phyloP scores from a whole-genome alignment of 2,113 vertebrate species.

The Litocranius walleri region DNA sequence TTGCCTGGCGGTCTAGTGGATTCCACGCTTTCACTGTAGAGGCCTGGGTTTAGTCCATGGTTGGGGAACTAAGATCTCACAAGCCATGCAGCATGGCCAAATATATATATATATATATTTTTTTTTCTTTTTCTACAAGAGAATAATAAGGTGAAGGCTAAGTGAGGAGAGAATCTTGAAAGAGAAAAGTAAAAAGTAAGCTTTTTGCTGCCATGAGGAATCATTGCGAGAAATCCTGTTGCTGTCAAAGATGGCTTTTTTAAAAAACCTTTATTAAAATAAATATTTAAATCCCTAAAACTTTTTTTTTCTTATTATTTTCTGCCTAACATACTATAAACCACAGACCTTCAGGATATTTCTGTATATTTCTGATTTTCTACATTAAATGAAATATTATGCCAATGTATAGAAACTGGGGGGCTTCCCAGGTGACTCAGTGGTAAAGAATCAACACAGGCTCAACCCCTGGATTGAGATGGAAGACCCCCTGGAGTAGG shows the following conservation, averaged over 20 bases:
- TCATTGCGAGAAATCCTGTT: neutral
- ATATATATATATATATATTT: neutral
- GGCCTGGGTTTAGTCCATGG: neutral
- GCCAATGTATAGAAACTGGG: neutral
- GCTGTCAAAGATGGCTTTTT: neutral
- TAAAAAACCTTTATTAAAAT: neutral
- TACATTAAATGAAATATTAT: neutral
- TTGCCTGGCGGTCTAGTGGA: neutral
- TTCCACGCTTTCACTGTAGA: neutral
- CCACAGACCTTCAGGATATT: neutral
- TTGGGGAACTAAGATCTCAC: neutral
- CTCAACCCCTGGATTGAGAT: neutral
- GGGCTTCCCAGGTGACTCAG: neutral
- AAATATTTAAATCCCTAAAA: neutral
- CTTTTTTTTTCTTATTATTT: neutral
- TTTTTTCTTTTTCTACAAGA: neutral
- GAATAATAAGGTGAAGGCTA: neutral
- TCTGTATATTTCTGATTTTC: neutral
- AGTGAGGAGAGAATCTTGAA: neutral
- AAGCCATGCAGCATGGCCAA: neutral
- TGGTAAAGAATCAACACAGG: neutral
- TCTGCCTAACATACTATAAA: neutral
- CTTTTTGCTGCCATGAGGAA: neutral
- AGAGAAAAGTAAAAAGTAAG: neutral
- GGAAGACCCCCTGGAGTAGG: neutral